phyloP scores from a whole-genome alignment of 2,113 vertebrate genomes.

The Nestor notabilis region DNA sequence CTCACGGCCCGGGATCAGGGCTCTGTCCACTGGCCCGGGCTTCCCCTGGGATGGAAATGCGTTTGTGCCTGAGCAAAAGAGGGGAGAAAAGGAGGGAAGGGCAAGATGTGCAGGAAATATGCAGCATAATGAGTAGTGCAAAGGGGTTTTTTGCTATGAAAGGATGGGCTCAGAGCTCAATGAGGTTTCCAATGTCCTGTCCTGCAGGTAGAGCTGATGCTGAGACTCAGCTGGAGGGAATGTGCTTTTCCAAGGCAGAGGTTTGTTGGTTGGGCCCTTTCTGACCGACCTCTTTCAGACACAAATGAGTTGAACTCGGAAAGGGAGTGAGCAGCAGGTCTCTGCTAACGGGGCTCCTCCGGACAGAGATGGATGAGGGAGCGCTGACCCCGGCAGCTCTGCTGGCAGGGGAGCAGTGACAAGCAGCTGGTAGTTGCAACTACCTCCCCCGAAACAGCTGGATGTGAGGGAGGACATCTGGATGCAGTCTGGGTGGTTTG shows the following conservation, averaged over 20 bases:
- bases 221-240: neutral
- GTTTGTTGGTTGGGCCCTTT: neutral
- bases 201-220: neutral
- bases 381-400: neutral
- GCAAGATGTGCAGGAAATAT: neutral
- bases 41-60: neutral
- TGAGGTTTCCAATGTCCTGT: neutral
- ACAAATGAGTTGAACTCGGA: neutral
- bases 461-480: conserved; percentile 62
- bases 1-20: neutral
- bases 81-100: neutral
- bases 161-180: neutral
- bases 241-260: neutral
- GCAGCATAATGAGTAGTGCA: accelerated
- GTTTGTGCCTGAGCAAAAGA: neutral
- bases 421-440: conserved; percentile 51
- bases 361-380: conserved; percentile 60
- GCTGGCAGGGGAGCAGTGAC: conserved; percentile 48
- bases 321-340: neutral
- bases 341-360: neutral
- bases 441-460: conserved; percentile 53
- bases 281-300: neutral
- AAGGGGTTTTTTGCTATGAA: neutral
- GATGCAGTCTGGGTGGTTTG: conserved; percentile 22
- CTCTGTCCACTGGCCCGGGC: neutral